Conservation (phyloP, 2,888 invertebrate genomes). For the Cremastobaeus sp. region DNA sequence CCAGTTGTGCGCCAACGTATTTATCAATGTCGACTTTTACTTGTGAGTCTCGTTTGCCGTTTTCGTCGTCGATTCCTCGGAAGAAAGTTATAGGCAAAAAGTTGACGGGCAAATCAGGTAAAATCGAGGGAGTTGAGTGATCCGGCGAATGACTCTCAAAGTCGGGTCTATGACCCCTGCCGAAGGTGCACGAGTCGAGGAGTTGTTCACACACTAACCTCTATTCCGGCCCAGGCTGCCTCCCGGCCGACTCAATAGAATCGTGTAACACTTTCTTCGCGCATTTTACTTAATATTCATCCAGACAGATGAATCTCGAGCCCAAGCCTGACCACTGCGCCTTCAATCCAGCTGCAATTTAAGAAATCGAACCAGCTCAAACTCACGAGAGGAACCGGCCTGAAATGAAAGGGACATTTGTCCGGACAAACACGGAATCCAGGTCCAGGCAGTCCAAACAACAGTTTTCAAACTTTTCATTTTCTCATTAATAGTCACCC, state of each 20-base stretch:
- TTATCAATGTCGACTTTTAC: slow-evolving; percentile 39
- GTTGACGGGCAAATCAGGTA: slow-evolving; percentile 10
- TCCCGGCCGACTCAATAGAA: slow-evolving; percentile 61
- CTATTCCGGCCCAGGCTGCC: slow-evolving; percentile 68
- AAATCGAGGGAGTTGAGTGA: slow-evolving; percentile 55
- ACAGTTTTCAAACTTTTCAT: no score
- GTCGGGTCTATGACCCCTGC: slow-evolving; percentile 70
- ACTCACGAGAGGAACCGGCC: no score
- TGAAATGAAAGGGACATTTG: no score
- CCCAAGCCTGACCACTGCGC: background rate
- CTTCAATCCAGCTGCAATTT: no score
- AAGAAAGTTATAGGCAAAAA: slow-evolving; percentile 47
- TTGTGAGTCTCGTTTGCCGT: slow-evolving; percentile 2
- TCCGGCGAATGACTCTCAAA: slow-evolving; percentile 56
- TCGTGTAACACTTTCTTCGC: slow-evolving; percentile 54
- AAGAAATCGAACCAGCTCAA: no score
- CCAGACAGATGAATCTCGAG: slow-evolving; percentile 3
- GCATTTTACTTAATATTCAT: slow-evolving; percentile 40
- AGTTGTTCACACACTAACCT: slow-evolving; percentile 77
- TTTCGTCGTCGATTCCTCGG: slow-evolving; percentile 32
- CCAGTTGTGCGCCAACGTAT: background rate
- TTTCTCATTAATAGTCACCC: no score
- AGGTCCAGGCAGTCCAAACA: no score
- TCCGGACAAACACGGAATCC: no score
- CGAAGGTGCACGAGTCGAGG: slow-evolving; percentile 68